Base-by-base conservation (phyloP, 1,140 invertebrate genomes). In the Brachionus rubens region DNA sequence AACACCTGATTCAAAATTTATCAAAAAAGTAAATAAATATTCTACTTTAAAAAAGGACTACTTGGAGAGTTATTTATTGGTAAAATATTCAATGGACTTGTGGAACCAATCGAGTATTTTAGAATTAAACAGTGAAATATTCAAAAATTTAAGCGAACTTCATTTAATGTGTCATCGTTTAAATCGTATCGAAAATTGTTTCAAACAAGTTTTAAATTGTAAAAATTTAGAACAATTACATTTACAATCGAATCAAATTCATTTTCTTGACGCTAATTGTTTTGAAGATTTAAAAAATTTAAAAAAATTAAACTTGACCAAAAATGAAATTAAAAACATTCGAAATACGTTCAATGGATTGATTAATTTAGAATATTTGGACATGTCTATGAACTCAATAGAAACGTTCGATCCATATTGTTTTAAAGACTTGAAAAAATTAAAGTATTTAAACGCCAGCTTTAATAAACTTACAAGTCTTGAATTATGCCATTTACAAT, bases 361-460 rank as follows among this genome's bases (percentile, higher is more conserved):
- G 28, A 30, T 16, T n/a, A 59, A 59, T 59, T 59, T 59, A 9
- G 33, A 59, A 21, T 33, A 33, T 59, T 59, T 59, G 7, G 54
- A 59, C 36, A 19, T 59, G 19, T 59, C 54, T 7, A 59, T 59
- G 54, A 59, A 59, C 36, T 16, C 19, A 59, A 59, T 59, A 16
- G 54, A 59, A 59, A 59, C 33, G n/a, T 19, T 59, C 3, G 54
- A 59, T 16, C 9, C 19, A 33, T n/a, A n/a, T 28, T 19, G 30
- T 59, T 59, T 59, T 59, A 21, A 2, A 12, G 54, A 59, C 9
- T 33, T 59, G 33, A 59, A 59, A 59, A 59, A 59, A 16, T 59
- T 59, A 19, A 59, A 36, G 10, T 33, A 33, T 33, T n/a, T 59
- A 19, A 59, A 59, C 36, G 5, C 36, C n/a, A 59, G 54, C 16